Evolutionary conservation across 2,113 vertebrate species (phyloP), one percentile per base, ranked within the genome.

Genomic region (Thunnus thynnus): DNA sequence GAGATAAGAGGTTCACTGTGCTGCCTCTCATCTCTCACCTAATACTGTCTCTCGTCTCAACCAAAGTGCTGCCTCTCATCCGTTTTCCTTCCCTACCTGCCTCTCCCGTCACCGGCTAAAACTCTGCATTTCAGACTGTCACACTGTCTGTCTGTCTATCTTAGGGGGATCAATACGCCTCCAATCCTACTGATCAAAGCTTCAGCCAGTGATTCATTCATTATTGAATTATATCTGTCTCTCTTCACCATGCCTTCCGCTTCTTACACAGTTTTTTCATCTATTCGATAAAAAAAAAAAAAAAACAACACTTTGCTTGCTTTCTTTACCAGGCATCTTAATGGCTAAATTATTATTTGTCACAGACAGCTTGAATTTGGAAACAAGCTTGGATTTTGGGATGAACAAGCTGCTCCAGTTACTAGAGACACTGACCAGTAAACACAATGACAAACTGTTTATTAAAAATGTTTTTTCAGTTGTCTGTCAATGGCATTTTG

Each of bases 151-250:
- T 73, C 71, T 67, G 66, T 36, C 71, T 67, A 63, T 36, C 64
- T 22, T 58, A 85, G 58, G 65, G 50, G 57, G 73, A 92, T 94
- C 90, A 76, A 91, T 94, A 32, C 12, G 2, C 64, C 50, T 78
- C 44, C 11, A 12, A 73, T 89, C 78, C 68, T 30, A 27, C 44
- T 91, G 90, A 95, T 95, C 86, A 95, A 94, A 92, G 92, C 88
- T 78, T 72, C 44, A 80, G 77, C 62, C 56, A 74, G 57, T 76
- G 87, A 91, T 91, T 92, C 80, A 94, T 91, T 91, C 82, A 73
- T 85, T 89, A 90, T 60, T 65, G 85, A 80, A 83, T 82, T 44
- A 73, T 44, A 70, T 85, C 65, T 13, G 61, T 80, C 79, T 76
- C 72, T 71, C 83, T 88, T 78, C 76, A 54, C 47, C 17, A 2